phyloP scores from a whole-genome alignment of 1,140 invertebrate species.

The Drosophila guanche region DNA sequence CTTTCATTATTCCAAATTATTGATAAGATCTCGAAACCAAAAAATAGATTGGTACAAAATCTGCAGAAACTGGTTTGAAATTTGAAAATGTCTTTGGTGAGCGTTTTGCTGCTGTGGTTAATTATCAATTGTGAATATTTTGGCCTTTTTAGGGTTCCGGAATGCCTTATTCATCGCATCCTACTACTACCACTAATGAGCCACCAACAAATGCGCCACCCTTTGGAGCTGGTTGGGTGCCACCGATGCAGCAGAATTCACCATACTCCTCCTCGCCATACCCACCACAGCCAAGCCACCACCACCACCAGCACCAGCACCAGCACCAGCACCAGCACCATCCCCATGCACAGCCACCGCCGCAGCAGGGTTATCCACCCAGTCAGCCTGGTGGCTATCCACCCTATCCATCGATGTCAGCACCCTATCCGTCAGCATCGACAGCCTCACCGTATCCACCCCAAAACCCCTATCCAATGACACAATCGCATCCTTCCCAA shows the following conservation, averaged over 20 bases:
- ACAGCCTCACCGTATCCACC: conserved; percentile 4
- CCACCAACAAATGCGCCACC: conserved; percentile 48
- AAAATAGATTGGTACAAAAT: not conserved
- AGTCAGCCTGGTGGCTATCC: not conserved
- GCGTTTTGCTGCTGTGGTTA: conserved; percentile 6
- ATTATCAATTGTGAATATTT: conserved; percentile 27
- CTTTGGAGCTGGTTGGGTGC: conserved; percentile 79
- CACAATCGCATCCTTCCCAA: conserved; percentile 13
- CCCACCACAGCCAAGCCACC: conserved; percentile 33
- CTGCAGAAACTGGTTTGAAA: not conserved
- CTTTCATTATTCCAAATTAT: too few species aligned
- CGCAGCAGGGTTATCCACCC: not conserved
- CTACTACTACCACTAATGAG: conserved; percentile 51
- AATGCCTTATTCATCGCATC: conserved; percentile 66
- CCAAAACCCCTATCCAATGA: conserved; percentile 13
- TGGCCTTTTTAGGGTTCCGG: conserved; percentile 79
- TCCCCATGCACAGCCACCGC: conserved; percentile 30
- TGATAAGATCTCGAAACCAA: too few species aligned
- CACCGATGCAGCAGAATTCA: conserved; percentile 63
- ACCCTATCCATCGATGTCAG: conserved; percentile 37
- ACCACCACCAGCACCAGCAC: conserved; percentile 22
- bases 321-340: conserved; percentile 26
- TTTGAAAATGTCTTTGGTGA: not conserved
- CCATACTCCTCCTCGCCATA: conserved; percentile 36
- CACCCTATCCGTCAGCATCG: conserved; percentile 29